A percentile compares a stretch with the other conserved stretches of the same genome.
Evolutionary conservation across 2,888 invertebrate genomes (phyloP).

Genomic region (Ryuthela nishihirai): DNA sequence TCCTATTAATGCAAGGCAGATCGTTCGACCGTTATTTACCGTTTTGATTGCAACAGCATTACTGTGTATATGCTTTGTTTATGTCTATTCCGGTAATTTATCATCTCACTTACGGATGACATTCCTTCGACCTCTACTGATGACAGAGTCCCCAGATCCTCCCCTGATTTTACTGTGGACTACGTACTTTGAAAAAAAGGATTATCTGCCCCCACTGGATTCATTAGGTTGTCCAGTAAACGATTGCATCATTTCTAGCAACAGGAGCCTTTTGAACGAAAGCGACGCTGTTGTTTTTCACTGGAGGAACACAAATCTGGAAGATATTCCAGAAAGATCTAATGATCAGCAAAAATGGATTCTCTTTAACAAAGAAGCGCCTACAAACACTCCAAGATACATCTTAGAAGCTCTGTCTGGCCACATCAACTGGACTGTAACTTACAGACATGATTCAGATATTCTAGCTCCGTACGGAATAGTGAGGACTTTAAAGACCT

Average conservation of each 20-base stretch:
- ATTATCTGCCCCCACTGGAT: conserved; percentile 15
- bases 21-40: too few relatives aligned
- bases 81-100: too few relatives aligned
- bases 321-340: conserved; percentile 12
- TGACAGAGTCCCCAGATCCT: too few relatives aligned
- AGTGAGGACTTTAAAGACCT: too few relatives aligned
- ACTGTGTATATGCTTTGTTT: too few relatives aligned
- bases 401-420: background rate
- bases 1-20: too few relatives aligned
- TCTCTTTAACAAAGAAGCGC: background rate
- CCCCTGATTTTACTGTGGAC: too few relatives aligned
- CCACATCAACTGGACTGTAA: background rate
- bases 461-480: background rate
- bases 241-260: conserved; percentile 13
- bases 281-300: conserved; percentile 20
- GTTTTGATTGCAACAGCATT: too few relatives aligned
- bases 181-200: background rate
- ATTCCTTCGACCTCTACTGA: too few relatives aligned
- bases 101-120: too few relatives aligned
- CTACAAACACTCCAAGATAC: background rate
- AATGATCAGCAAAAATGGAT: too few relatives aligned
- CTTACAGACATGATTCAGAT: background rate
- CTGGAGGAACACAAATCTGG: conserved; percentile 9
- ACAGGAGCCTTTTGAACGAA: conserved; percentile 1
- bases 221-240: conserved; percentile 9